Evolutionary conservation across 2,113 vertebrate species (phyloP).

Genomic region (Pterophyllum scalare): DNA sequence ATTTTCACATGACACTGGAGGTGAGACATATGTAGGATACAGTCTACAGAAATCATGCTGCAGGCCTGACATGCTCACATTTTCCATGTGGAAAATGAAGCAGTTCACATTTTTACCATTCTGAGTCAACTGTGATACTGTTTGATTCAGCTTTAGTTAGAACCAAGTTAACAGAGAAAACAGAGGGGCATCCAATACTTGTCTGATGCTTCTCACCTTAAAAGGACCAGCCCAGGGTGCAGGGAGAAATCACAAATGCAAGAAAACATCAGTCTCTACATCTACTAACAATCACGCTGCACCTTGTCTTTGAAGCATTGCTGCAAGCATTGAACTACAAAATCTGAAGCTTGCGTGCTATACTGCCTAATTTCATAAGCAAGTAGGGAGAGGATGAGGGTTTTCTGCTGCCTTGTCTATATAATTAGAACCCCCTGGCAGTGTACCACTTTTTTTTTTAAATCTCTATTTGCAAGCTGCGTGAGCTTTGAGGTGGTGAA

Average conservation of each 20-base stretch:
- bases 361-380: background rate
- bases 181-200: background rate
- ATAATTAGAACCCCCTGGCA: background rate
- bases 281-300: constrained; percentile 1
- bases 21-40: background rate
- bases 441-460: background rate
- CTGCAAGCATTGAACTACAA: constrained; percentile 35
- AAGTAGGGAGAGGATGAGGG: background rate
- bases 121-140: background rate
- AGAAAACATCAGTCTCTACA: background rate
- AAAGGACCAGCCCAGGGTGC: background rate
- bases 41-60: background rate
- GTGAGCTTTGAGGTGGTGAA: constrained; percentile 20
- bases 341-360: constrained; percentile 18
- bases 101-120: background rate
- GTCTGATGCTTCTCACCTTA: constrained; percentile 6
- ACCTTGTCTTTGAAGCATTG: constrained; percentile 4
- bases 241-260: constrained; percentile 1
- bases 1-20: background rate
- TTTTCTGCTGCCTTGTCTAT: background rate
- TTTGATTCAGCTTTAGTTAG: background rate
- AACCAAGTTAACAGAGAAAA: background rate
- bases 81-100: background rate
- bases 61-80: too few species aligned
- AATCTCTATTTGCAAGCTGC: constrained; percentile 25